phyloP scores from a whole-genome alignment of 2,888 invertebrate genomes.

The Eristalis arbustorum region DNA sequence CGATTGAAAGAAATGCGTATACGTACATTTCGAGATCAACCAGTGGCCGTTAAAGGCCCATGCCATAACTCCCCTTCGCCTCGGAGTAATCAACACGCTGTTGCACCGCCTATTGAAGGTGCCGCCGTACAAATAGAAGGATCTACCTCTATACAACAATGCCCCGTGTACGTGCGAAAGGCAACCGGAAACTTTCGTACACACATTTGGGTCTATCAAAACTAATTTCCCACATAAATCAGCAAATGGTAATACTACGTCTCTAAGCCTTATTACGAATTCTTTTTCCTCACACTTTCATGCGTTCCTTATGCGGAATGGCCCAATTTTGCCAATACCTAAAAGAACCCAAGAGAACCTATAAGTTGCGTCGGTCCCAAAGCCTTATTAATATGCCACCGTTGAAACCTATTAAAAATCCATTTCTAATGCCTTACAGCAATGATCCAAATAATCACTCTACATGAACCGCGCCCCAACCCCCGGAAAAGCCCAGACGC shows the following conservation, averaged over 20 bases:
- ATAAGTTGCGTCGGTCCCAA: not conserved
- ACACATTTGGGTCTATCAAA: not conserved
- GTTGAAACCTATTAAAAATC: conserved; percentile 43
- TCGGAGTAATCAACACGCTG: not conserved
- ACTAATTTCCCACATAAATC: not conserved
- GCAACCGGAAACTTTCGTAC: not conserved
- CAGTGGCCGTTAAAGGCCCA: not conserved
- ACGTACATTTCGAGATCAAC: not conserved
- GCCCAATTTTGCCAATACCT: not conserved
- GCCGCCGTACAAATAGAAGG: not conserved
- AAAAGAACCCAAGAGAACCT: not conserved
- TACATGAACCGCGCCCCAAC: not conserved
- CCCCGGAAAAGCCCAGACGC: no score
- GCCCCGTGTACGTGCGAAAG: not conserved
- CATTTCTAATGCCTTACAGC: conserved; percentile 23
- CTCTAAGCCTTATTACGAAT: not conserved
- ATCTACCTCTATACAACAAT: not conserved
- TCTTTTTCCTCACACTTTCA: not conserved
- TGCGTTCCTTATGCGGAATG: not conserved
- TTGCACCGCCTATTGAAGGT: not conserved
- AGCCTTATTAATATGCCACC: conserved; percentile 6
- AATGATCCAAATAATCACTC: conserved; percentile 40
- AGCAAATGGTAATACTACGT: not conserved
- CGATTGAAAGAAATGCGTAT: not conserved
- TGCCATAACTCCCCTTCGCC: not conserved